Percentiles rank a stretch among this genome's conserved stretches.
Conservation (phyloP, 2,113 vertebrate species). For the Rhizomys pruinosus region DNA sequence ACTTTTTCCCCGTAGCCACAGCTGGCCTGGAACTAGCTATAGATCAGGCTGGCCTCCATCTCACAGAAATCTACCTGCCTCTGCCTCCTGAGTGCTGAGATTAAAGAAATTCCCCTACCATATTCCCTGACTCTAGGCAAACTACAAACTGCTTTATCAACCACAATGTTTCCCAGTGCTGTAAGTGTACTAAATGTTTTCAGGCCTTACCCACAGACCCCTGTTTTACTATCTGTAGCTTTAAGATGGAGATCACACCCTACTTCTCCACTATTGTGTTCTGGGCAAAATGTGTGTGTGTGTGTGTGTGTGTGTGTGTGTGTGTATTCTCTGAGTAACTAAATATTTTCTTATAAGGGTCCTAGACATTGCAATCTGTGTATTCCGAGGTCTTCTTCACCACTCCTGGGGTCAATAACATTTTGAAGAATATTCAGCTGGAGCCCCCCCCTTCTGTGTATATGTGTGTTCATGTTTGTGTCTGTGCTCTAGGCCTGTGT, state of each 20-base stretch:
- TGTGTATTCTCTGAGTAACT: neutral
- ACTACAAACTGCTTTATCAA: neutral
- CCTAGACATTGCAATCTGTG: neutral
- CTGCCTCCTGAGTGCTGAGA: too few species aligned
- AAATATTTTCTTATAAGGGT: neutral
- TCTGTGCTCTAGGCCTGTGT: too few species aligned
- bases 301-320: neutral
- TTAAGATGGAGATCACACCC: neutral
- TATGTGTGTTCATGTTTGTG: too few species aligned
- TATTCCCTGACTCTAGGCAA: neutral
- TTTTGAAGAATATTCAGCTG: neutral
- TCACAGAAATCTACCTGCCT: too few species aligned
- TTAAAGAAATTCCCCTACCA: too few species aligned
- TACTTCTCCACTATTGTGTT: neutral
- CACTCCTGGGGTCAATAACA: neutral
- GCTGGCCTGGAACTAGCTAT: too few species aligned
- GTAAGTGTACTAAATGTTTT: neutral
- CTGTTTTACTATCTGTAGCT: neutral
- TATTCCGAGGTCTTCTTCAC: too few species aligned
- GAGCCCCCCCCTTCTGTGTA: neutral
- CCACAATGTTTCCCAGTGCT: neutral
- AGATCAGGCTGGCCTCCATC: too few species aligned
- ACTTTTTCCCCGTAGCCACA: too few species aligned
- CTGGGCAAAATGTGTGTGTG: neutral
- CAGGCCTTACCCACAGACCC: accelerated